Conservation (phyloP, 1,140 invertebrate species). For the Paraescarpia echinospica region DNA sequence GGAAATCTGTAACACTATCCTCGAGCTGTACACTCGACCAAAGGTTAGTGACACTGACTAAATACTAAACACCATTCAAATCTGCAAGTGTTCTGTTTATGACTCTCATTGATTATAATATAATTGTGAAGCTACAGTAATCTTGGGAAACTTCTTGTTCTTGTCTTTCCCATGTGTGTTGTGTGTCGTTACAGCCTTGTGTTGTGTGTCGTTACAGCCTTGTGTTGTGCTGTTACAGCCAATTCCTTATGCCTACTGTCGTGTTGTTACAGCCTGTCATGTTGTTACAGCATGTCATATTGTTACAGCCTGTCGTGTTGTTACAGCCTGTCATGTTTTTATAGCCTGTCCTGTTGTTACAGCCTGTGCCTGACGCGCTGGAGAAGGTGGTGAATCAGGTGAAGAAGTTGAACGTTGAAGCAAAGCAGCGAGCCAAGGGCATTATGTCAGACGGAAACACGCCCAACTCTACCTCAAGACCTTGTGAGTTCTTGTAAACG, state of each 20-base stretch:
- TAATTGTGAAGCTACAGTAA: no score
- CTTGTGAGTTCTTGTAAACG: background rate
- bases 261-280: background rate
- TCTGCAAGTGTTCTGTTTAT: background rate
- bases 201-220: no score
- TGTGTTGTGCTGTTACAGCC: no score
- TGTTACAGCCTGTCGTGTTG: background rate
- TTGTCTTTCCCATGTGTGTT: no score
- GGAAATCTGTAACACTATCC: constrained; percentile 80
- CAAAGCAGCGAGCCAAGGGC: constrained; percentile 67
- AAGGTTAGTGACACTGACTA: constrained; percentile 45
- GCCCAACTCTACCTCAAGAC: constrained; percentile 40
- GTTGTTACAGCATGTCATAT: no score
- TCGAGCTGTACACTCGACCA: constrained; percentile 74
- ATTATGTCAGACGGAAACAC: constrained; percentile 33
- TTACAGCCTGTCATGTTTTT: background rate
- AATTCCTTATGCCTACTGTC: background rate
- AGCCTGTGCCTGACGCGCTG: constrained; percentile 74
- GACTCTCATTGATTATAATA: background rate
- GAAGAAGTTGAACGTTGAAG: constrained; percentile 74
- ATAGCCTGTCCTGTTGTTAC: constrained; percentile 37
- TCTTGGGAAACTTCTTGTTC: no score
- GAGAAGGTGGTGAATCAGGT: constrained; percentile 76
- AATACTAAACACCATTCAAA: background rate
- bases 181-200: no score